Conservation (phyloP, 2,888 invertebrate genomes). For the Heterodera filipjevi region DNA sequence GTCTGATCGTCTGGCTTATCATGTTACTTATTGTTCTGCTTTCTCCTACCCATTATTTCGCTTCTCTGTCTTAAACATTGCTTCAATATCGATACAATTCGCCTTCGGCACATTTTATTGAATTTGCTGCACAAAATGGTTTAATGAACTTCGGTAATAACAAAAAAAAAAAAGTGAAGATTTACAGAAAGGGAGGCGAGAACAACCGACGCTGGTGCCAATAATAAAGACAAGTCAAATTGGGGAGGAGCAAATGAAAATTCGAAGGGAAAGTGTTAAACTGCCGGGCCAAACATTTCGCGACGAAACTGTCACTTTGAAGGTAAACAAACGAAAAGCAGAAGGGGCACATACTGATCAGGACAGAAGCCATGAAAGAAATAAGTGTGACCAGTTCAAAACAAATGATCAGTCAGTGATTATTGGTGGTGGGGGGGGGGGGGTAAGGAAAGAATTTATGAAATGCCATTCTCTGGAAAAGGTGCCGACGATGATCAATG, state of each 20-base stretch:
- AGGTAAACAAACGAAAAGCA: neutral
- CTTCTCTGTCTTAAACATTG: constrained; percentile 34
- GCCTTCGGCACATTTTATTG: neutral
- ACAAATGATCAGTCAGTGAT: too few species aligned
- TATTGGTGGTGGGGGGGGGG: neutral
- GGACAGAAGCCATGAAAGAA: neutral
- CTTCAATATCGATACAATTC: neutral
- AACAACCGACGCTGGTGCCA: neutral
- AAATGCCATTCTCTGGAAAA: constrained; percentile 1
- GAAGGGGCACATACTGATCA: neutral
- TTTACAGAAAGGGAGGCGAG: constrained; percentile 5
- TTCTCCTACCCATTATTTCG: constrained; percentile 29
- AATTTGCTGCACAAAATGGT: neutral
- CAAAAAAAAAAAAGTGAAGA: neutral
- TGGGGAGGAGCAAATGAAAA: neutral
- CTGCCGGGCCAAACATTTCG: too few species aligned
- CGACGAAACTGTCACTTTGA: neutral
- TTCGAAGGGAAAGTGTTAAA: neutral
- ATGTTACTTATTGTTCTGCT: constrained; percentile 50
- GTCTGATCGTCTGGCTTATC: constrained; percentile 57
- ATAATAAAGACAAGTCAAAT: constrained; percentile 11
- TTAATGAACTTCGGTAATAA: neutral
- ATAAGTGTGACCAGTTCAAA: neutral
- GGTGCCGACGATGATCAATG: constrained; percentile 24
- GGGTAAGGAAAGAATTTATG: neutral